Conservation (phyloP, 2,888 invertebrate genomes). For the Tortricodes alternella region DNA sequence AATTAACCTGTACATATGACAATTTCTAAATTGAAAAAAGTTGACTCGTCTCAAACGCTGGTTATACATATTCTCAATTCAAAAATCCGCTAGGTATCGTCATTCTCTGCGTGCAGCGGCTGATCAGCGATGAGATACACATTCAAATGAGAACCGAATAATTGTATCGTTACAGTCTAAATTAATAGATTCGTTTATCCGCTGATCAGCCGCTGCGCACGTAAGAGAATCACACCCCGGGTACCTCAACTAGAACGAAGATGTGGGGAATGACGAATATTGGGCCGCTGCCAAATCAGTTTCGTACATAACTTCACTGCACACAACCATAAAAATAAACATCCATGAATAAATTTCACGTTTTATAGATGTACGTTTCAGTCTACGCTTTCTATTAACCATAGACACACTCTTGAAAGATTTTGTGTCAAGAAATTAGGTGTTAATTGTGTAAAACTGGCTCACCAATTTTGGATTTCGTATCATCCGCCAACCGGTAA, state of each 20-base stretch:
- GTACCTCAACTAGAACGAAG: not conserved
- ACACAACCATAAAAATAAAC: conserved; percentile 71
- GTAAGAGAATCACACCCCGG: no score
- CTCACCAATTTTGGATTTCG: conserved; percentile 93
- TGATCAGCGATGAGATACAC: no score
- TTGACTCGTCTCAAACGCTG: no score
- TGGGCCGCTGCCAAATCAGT: conserved; percentile 62
- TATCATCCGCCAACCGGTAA: conserved; percentile 90
- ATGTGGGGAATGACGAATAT: conserved; percentile 32
- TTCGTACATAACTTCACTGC: conserved; percentile 52
- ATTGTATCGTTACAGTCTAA: no score
- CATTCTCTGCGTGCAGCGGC: no score
- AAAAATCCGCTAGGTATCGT: no score
- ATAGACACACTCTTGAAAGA: conserved; percentile 19
- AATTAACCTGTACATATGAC: no score
- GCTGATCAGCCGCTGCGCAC: no score
- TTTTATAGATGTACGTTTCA: conserved; percentile 50
- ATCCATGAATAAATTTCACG: conserved; percentile 73
- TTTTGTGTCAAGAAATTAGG: conserved; percentile 12
- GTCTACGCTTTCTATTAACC: conserved; percentile 43
- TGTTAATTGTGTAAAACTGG: conserved; percentile 82
- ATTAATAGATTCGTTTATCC: no score
- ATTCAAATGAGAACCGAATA: no score
- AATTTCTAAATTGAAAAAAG: no score
- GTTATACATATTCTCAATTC: no score